phyloP scores from a whole-genome alignment of 2,888 invertebrate genomes.

The Catocala nupta region DNA sequence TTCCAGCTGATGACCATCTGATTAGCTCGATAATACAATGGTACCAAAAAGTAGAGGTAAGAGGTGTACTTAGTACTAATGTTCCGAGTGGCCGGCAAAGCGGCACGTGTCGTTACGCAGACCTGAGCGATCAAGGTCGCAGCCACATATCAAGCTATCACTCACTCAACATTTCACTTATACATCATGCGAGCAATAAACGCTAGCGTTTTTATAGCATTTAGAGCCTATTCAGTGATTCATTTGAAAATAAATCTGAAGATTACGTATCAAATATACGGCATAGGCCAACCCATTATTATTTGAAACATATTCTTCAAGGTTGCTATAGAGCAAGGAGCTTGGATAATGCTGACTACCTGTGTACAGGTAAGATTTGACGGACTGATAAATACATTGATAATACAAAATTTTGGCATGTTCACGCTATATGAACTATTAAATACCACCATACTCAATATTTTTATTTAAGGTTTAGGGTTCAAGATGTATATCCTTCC shows the following conservation, averaged over 20 bases:
- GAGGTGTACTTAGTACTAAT: slow-evolving; percentile 2
- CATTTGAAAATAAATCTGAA: neutral
- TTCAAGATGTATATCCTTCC: no score
- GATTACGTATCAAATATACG: neutral
- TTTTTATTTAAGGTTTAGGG: no score
- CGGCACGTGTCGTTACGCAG: slow-evolving; percentile 43
- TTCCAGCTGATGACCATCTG: slow-evolving; percentile 5
- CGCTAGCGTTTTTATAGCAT: neutral
- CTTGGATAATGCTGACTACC: no score
- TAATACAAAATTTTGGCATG: no score
- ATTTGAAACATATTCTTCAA: no score
- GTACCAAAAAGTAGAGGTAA: neutral
- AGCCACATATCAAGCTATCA: slow-evolving; percentile 32
- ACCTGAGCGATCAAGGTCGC: slow-evolving; percentile 41
- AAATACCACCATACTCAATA: no score
- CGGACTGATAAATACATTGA: no score
- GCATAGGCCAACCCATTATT: no score
- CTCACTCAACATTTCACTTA: slow-evolving; percentile 16
- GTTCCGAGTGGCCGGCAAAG: slow-evolving; percentile 24
- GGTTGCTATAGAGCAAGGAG: no score
- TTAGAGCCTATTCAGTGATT: neutral
- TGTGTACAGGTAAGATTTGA: no score
- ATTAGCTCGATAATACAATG: neutral
- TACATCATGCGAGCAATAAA: slow-evolving; percentile 10
- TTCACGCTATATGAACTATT: no score